These are phyloP conservation scores for Mesitornis unicolor DNA, from an alignment of 2,113 vertebrate genomes.

Conservation along the genomic window DNA sequence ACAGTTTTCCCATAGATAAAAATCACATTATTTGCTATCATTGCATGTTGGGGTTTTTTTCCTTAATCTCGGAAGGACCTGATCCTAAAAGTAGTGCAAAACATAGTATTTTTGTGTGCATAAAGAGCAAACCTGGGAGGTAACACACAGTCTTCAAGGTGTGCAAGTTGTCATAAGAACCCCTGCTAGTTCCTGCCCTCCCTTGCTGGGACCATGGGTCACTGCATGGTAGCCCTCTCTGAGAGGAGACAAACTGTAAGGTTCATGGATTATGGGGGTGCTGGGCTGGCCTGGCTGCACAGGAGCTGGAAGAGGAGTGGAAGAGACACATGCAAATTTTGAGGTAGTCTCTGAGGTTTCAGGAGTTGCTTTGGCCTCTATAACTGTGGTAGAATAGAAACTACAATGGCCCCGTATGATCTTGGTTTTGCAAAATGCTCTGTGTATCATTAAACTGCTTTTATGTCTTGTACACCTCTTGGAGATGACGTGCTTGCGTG, in stretches of 20 bases:
- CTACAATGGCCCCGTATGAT: background rate
- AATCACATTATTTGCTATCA: background rate
- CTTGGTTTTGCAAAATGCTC: background rate
- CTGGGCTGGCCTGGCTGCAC: background rate
- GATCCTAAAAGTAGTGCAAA: fast-evolving
- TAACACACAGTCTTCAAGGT: fast-evolving
- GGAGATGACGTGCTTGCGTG: background rate
- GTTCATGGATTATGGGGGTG: fast-evolving
- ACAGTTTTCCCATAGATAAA: background rate
- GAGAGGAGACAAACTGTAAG: fast-evolving
- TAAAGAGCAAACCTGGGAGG: background rate
- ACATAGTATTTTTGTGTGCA: background rate
- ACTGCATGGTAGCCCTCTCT: fast-evolving
- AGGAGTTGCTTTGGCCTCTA: background rate
- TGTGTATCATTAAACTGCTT: background rate
- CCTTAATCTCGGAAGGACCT: background rate
- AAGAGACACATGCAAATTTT: fast-evolving
- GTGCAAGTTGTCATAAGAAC: fast-evolving
- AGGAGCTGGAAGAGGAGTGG: background rate
- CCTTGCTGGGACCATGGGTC: fast-evolving
- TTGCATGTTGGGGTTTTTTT: fast-evolving
- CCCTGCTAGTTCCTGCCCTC: background rate
- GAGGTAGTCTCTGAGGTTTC: background rate
- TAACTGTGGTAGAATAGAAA: background rate
- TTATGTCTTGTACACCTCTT: background rate